Evolutionary conservation across 2,888 invertebrate species (phyloP).

Genomic region (Tridacna gigas): DNA sequence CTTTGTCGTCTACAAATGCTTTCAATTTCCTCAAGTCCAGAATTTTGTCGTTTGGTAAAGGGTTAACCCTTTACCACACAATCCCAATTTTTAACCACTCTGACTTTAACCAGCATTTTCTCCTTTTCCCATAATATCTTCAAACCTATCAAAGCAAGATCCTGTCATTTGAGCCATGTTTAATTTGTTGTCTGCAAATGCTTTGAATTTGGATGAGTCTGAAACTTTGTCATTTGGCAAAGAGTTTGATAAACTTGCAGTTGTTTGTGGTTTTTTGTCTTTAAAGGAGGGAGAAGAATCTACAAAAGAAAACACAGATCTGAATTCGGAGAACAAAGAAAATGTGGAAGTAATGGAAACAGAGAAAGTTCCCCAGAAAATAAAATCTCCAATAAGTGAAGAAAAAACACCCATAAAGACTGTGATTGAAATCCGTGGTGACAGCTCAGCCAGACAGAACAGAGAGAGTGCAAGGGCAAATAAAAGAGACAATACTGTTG

Average conservation of each 20-base stretch:
- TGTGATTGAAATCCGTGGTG: constrained; percentile 48
- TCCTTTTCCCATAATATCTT: too few relatives aligned
- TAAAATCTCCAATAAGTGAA: constrained; percentile 7
- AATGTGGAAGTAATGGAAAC: constrained; percentile 6
- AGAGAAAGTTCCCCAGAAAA: neutral
- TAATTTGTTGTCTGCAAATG: too few relatives aligned
- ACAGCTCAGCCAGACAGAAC: neutral
- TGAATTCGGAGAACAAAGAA: constrained; percentile 2
- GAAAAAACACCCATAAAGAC: constrained; percentile 42
- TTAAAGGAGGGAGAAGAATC: constrained; percentile 13
- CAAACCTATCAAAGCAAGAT: too few relatives aligned
- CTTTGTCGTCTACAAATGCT: too few relatives aligned
- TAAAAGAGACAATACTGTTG: neutral
- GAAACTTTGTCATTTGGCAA: neutral
- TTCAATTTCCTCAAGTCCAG: too few relatives aligned
- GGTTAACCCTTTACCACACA: too few relatives aligned
- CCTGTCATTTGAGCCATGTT: too few relatives aligned
- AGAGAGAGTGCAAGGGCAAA: constrained; percentile 8
- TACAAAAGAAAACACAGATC: neutral
- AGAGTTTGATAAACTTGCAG: neutral
- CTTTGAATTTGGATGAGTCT: neutral
- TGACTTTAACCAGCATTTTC: too few relatives aligned
- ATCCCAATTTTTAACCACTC: too few relatives aligned
- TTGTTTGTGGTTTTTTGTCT: neutral
- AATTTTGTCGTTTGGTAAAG: too few relatives aligned